These are phyloP conservation scores for Trematocara unimaculatum DNA, from an alignment of 2,113 vertebrate genomes.

Conservation along the genomic window DNA sequence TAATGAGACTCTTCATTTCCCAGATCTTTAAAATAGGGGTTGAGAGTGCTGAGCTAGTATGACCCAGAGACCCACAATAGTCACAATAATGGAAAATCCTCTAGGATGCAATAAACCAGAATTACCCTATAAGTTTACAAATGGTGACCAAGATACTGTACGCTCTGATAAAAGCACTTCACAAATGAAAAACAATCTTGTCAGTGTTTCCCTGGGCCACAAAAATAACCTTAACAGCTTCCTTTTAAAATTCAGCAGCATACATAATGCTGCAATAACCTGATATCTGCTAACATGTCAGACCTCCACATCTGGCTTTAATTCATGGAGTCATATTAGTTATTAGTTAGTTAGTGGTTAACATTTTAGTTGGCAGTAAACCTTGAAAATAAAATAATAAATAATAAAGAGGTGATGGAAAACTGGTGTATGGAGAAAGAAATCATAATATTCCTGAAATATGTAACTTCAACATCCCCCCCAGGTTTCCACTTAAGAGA, in stretches of 20 bases:
- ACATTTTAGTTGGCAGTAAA: neutral
- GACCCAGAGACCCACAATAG: neutral
- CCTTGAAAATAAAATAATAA: neutral
- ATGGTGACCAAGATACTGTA: neutral
- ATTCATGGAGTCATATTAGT: neutral
- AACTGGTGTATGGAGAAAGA: neutral
- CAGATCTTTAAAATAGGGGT: neutral
- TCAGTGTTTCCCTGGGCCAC: neutral
- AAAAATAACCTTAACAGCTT: neutral
- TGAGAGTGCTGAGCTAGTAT: neutral
- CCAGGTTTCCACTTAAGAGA: neutral
- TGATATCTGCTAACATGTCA: neutral
- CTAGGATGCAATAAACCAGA: neutral
- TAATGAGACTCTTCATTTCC: neutral
- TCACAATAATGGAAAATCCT: neutral
- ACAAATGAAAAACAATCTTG: neutral
- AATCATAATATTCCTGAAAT: neutral
- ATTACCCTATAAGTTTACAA: neutral
- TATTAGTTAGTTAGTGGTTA: neutral
- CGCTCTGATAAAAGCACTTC: neutral
- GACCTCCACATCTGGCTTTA: neutral
- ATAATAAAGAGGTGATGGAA: neutral
- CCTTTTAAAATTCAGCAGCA: neutral
- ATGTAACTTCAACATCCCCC: neutral
- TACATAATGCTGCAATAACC: neutral